Evolutionary conservation across 2,888 invertebrate genomes (phyloP).

Genomic region (Mystacides longicornis): DNA sequence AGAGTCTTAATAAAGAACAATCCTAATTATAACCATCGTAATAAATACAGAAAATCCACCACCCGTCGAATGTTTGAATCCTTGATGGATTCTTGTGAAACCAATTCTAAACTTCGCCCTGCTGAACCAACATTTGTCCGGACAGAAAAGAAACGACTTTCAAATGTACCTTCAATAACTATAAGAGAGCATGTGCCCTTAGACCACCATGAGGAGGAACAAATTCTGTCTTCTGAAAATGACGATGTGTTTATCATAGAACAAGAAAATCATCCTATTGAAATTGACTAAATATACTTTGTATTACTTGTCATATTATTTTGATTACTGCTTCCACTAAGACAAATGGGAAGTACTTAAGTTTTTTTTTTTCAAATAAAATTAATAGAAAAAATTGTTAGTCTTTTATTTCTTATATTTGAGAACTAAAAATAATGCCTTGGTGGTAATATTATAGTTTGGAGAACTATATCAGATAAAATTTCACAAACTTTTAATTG

Average conservation of each 20-base stretch:
- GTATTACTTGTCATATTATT: no score
- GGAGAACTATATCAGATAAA: no score
- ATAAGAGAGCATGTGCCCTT: conserved; percentile 7
- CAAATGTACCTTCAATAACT: conserved; percentile 4
- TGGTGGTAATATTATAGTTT: no score
- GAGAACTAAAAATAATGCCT: no score
- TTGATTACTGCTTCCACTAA: no score
- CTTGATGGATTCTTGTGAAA: conserved; percentile 4
- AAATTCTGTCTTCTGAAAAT: background rate
- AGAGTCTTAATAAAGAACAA: background rate
- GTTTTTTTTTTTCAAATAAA: no score
- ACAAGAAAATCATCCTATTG: conserved; percentile 10
- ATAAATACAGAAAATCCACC: background rate
- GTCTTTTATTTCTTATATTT: no score
- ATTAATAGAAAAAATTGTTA: no score
- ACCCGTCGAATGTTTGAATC: conserved; percentile 6
- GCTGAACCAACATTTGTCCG: no score
- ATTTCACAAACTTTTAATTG: no score
- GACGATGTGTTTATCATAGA: conserved; percentile 13
- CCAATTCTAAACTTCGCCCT: no score
- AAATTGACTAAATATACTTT: conserved; percentile 13
- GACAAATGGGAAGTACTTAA: no score
- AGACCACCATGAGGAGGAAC: conserved; percentile 10
- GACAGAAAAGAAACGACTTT: conserved; percentile 7
- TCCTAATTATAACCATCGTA: background rate